Conservation (phyloP, 30 jellyfish, hydroid and myxozoan species). For the Aurelia aurita region DNA sequence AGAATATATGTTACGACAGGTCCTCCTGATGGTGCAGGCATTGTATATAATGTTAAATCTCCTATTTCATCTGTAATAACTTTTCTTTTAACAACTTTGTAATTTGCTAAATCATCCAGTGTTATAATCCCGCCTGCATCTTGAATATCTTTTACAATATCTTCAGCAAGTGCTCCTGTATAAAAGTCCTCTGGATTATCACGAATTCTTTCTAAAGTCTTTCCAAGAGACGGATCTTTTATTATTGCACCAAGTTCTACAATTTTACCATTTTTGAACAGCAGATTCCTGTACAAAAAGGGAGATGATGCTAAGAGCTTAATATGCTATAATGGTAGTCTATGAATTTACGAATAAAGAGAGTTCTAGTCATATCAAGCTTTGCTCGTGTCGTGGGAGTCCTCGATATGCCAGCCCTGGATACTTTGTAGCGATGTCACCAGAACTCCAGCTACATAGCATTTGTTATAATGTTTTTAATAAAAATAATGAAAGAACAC, state of each 20-base stretch:
- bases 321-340: too few relatives aligned
- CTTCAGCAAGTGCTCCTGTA: constrained; percentile 98
- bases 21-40: constrained; percentile 98
- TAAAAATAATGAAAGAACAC: too few relatives aligned
- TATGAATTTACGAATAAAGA: too few relatives aligned
- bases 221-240: constrained; percentile 77
- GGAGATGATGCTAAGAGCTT: neutral
- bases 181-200: constrained; percentile 96
- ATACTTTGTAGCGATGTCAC: too few relatives aligned
- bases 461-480: too few relatives aligned
- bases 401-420: too few relatives aligned
- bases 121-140: constrained; percentile 98
- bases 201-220: constrained; percentile 78
- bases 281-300: constrained; percentile 59
- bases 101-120: constrained; percentile 96
- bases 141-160: constrained; percentile 95
- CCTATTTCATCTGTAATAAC: constrained; percentile 91
- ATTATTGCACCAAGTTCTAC: constrained; percentile 85
- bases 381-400: too few relatives aligned
- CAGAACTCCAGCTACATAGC: too few relatives aligned
- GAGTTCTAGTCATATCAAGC: too few relatives aligned
- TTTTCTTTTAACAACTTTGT: constrained; percentile 85
- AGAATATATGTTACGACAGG: constrained; percentile 87
- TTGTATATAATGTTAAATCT: constrained; percentile 84
- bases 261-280: constrained; percentile 81